Evolutionary conservation across 2,113 vertebrate species (phyloP), one percentile per base, ranked within the genome.

Genomic region (Odontophorus gujanensis): DNA sequence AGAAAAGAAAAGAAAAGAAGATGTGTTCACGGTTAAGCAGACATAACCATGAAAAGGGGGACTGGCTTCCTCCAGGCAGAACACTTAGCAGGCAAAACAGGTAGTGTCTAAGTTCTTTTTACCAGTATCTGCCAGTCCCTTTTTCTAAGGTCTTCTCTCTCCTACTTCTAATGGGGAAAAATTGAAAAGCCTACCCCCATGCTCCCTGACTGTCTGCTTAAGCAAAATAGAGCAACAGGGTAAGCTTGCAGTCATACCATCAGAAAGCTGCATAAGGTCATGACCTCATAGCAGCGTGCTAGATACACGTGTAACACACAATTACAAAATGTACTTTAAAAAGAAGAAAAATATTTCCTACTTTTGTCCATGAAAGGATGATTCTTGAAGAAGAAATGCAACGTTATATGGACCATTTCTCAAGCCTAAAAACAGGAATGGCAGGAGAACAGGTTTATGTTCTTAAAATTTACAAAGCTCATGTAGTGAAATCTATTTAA

Each of bases 21-120:
- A 22, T n/a, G n/a, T n/a, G n/a, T n/a, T n/a, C n/a, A n/a, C n/a
- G n/a, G 2, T 3, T 9, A 9, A 69, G 20, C 12, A 9, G 32
- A 13, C 1, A 0, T 34, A 69, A 24, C 36, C 47, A 50, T 7
- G 45, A 62, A 58, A 4, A 51, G 22, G 5, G 17, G 32, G 36
- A 30, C 13, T 32, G 24, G 11, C 14, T 62, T 62, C 76, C 63
- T 66, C 18, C n/a, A 42, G 25, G 4, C 7, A 78, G 28, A 9
- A 18, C 3, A 34, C 38, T 40, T 61, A 66, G 34, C 8, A 43
- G 21, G 5, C 42, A 57, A 12, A 47, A 9, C 40, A 62, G 14
- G 13, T 19, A 17, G 30, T 20, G 11, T 7, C 21, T 73, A 3
- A 20, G 51, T 34, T 19, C 40, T 18, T 62, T 48, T 62, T 20